Conservation (phyloP, 2,888 invertebrate genomes). For the Hypomecis punctinalis region DNA sequence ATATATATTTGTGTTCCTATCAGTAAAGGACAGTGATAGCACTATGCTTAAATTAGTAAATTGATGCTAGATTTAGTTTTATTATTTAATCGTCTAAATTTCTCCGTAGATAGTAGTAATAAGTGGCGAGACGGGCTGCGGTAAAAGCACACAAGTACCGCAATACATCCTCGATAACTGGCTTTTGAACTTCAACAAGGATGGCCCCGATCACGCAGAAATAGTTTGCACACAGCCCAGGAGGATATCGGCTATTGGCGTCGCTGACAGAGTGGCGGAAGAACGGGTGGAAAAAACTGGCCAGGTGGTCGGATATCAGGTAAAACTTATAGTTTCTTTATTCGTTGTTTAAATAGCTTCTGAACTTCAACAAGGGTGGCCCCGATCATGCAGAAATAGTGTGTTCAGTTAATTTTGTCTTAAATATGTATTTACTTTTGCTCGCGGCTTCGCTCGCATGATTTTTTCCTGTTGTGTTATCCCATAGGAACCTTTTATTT, state of each 20-base stretch:
- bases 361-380: slow-evolving; percentile 78
- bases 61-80: too few species aligned
- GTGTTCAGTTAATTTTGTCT: slow-evolving; percentile 87
- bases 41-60: too few species aligned
- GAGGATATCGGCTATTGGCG: slow-evolving; percentile 95
- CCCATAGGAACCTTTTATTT: too few species aligned
- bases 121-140: slow-evolving; percentile 94
- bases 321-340: too few species aligned
- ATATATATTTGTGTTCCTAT: too few species aligned
- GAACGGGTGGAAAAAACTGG: slow-evolving; percentile 93
- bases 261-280: slow-evolving; percentile 95
- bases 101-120: slow-evolving; percentile 87
- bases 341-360: background rate
- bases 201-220: slow-evolving; percentile 88
- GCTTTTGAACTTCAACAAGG: slow-evolving; percentile 85
- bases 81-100: background rate
- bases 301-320: slow-evolving; percentile 90
- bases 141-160: slow-evolving; percentile 95
- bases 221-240: slow-evolving; percentile 97
- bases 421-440: too few species aligned
- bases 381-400: slow-evolving; percentile 91
- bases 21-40: too few species aligned
- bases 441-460: too few species aligned
- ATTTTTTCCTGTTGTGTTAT: too few species aligned
- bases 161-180: slow-evolving; percentile 97